Evolutionary conservation across 2,797 vertebrate genomes (phyloP), one percentile per base, ranked within the genome.

Genomic region (Phalloptychus januarius): DNA sequence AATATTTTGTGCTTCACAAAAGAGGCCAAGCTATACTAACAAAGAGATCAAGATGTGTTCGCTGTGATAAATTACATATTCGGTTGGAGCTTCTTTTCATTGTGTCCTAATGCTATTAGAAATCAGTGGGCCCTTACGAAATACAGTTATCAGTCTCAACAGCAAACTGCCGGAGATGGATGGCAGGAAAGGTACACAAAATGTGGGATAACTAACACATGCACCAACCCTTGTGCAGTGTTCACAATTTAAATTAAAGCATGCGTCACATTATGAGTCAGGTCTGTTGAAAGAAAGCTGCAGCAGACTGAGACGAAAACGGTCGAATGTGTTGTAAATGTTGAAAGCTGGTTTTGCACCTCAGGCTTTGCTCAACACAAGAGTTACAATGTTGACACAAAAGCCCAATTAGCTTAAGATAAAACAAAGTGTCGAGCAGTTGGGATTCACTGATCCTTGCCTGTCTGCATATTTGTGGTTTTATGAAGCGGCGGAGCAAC

Each of bases 201-300:
- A 56, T 82, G 74, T 75, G 4, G 44, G 85, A 84, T 75, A 83
- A 77, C 31, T 83, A 79, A 81, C 81, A 87, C 80, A 46, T 18
- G 28, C 3, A 72, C 42, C 44, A 56, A n/a, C 58, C 48, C 18
- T 0, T 16, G 42, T 38, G 76, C 36, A 46, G 42, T 76, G 2
- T 63, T 42, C 71, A 38, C 79, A 40, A 80, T 77, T 79, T 73
- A 42, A 83, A 74, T 77, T 38, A 74, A 58, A 77, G 56, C 76
- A 58, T 0, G 3, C 65, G n/a, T 73, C 74, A 69, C 25, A 33
- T n/a, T 72, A n/a, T 44, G 54, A 36, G 25, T 20, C 38, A 23
- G 12, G 48, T 50, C 50, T 10, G 11, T 69, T 6, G 71, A 72
- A 81, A 33, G n/a, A 31, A 20, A 45, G 45, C 40, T 40, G 63